Conservation (phyloP, 2,113 vertebrate species). For the Nyctibius bracteatus region DNA sequence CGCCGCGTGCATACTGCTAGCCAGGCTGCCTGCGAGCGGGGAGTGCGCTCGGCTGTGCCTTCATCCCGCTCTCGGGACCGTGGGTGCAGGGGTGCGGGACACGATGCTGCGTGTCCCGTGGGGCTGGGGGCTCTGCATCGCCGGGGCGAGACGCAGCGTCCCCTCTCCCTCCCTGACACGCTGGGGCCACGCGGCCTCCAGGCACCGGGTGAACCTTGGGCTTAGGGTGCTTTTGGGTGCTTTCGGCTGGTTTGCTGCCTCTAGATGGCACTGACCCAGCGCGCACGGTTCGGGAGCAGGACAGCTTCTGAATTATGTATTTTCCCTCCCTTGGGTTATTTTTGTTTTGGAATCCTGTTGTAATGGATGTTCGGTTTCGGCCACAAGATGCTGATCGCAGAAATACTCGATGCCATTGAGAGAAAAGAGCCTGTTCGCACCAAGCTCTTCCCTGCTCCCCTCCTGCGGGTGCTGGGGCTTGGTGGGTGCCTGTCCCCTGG, state of each 20-base stretch:
- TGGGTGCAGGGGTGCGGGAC: background rate
- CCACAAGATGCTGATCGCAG: conserved; percentile 35
- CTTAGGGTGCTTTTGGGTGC: background rate
- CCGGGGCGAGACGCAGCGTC: rapidly evolving
- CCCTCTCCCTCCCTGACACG: background rate
- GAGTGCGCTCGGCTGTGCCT: rapidly evolving
- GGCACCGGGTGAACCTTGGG: background rate
- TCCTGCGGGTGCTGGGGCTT: rapidly evolving
- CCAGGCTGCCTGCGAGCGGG: background rate
- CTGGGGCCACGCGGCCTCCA: rapidly evolving
- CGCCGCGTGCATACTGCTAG: background rate
- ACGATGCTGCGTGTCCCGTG: rapidly evolving
- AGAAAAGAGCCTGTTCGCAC: background rate
- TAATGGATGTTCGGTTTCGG: conserved; percentile 53
- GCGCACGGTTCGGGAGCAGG: background rate
- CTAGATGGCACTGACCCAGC: conserved; percentile 66
- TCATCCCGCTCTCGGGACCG: rapidly evolving
- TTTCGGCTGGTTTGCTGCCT: background rate
- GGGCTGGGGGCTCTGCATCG: background rate
- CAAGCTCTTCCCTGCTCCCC: background rate
- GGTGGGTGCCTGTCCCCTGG: no score
- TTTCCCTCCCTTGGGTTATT: conserved; percentile 9
- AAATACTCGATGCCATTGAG: conserved; percentile 36
- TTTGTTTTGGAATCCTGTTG: conserved; percentile 45
- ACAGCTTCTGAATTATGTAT: background rate